phyloP scores from a whole-genome alignment of 2,113 vertebrate species.

The Glaucomys volans region DNA sequence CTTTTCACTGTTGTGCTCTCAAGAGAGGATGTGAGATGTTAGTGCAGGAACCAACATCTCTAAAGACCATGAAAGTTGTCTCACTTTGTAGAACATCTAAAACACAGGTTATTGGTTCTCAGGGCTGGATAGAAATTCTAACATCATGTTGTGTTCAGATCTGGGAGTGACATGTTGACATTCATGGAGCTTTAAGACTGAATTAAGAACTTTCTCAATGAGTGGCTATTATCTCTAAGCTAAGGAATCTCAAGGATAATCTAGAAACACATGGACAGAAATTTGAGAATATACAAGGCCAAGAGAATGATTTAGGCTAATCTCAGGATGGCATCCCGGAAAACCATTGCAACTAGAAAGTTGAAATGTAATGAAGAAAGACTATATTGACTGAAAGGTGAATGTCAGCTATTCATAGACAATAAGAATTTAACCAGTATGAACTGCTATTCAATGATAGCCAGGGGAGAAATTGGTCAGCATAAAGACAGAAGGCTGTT shows the following conservation, averaged over 20 bases:
- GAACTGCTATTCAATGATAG: not conserved
- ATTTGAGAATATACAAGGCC: not conserved
- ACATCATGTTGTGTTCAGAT: not conserved
- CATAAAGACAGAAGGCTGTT: not conserved
- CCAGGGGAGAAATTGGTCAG: not conserved
- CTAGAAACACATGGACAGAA: not conserved
- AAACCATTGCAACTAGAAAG: not conserved
- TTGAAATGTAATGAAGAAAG: not conserved
- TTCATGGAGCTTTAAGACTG: not conserved
- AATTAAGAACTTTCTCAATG: conserved; percentile 14
- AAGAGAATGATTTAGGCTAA: not conserved
- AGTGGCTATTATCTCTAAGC: not conserved
- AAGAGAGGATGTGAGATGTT: no score
- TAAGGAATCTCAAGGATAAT: not conserved
- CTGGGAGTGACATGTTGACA: not conserved
- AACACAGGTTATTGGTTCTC: not conserved
- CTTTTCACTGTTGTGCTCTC: not conserved
- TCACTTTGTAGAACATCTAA: not conserved
- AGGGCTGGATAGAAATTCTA: conserved; percentile 4
- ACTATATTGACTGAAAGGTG: not conserved
- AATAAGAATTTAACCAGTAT: not conserved
- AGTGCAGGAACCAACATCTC: not conserved
- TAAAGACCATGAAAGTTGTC: not conserved
- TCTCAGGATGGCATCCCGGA: not conserved
- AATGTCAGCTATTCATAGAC: not conserved